phyloP scores from a whole-genome alignment of 2,113 vertebrate genomes.

The Manacus vitellinus region DNA sequence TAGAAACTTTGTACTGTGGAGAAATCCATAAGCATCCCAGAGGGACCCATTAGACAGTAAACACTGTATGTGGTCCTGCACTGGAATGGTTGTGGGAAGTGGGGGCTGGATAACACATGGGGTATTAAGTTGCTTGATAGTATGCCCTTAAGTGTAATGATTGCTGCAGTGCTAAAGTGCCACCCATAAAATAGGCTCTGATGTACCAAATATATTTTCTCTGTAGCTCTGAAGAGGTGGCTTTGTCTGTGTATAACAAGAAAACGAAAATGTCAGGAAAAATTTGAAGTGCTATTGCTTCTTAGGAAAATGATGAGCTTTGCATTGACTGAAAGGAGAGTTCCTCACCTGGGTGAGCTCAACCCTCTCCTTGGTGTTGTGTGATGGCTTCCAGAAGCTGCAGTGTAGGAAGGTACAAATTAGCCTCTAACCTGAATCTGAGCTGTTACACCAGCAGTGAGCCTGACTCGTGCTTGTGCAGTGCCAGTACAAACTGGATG shows the following conservation, averaged over 20 bases:
- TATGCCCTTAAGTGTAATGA: not conserved
- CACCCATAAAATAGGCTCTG: not conserved
- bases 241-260: not conserved
- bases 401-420: not conserved
- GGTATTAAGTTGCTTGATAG: not conserved
- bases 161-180: not conserved
- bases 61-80: not conserved
- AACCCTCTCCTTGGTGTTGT: not conserved
- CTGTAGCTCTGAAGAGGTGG: not conserved
- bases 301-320: not conserved
- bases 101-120: not conserved
- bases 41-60: conserved; percentile 38
- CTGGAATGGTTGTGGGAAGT: not conserved
- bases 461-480: not conserved
- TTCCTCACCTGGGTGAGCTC: not conserved
- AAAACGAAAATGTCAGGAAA: conserved; percentile 25
- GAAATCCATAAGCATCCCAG: not conserved
- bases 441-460: not conserved
- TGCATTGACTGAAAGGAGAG: not conserved
- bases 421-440: not conserved
- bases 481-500: not conserved
- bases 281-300: not conserved
- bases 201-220: not conserved
- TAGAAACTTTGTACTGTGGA: not conserved
- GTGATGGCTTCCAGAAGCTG: not conserved